These are phyloP conservation scores for Xanthia icteritia DNA, from an alignment of 2,888 invertebrate genomes.

Conservation along the genomic window DNA sequence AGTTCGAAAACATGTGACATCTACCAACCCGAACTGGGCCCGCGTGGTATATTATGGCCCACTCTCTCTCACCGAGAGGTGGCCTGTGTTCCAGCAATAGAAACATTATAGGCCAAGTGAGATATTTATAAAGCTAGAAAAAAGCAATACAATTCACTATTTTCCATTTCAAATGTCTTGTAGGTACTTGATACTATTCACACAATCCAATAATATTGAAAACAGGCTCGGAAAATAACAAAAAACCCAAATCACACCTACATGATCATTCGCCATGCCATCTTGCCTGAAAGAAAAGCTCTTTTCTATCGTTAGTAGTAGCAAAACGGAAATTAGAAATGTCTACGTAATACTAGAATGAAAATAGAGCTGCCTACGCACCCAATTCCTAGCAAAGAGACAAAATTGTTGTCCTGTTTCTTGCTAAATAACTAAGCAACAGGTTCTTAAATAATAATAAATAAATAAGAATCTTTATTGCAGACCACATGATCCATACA, in stretches of 20 bases:
- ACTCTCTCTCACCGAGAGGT: no score
- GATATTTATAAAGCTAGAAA: neutral
- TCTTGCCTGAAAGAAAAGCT: constrained; percentile 3
- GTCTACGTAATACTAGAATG: neutral
- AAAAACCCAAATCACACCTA: constrained; percentile 14
- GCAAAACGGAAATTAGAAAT: constrained; percentile 16
- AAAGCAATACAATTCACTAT: neutral
- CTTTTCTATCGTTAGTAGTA: constrained; percentile 7
- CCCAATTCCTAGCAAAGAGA: neutral
- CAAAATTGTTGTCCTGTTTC: neutral
- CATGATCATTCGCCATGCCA: constrained; percentile 6
- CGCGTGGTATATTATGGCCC: no score
- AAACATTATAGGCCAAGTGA: no score
- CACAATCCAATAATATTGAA: constrained; percentile 35
- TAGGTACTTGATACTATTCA: constrained; percentile 2
- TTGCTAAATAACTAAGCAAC: neutral
- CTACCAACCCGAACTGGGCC: no score
- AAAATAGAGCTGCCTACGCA: constrained; percentile 1
- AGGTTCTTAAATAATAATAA: no score
- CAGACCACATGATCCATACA: no score
- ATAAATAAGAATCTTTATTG: no score
- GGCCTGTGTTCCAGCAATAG: no score
- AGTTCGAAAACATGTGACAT: no score
- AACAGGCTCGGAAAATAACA: constrained; percentile 13
- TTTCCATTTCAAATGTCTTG: constrained; percentile 2